These are phyloP conservation scores for Drosophila formosana DNA, from an alignment of 2,888 invertebrate species.

Conservation along the genomic window DNA sequence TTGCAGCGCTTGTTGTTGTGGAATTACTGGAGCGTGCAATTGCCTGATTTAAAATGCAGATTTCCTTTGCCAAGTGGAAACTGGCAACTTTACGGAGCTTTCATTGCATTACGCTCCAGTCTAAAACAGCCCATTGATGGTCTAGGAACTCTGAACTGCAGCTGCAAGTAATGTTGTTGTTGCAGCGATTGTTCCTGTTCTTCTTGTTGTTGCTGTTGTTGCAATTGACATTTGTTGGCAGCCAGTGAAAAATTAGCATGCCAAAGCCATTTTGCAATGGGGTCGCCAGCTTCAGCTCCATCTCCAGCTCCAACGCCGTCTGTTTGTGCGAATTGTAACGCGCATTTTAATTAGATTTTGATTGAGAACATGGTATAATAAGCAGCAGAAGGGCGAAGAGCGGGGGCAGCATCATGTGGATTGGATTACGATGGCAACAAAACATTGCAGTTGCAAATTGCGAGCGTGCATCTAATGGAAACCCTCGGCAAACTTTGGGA, in stretches of 20 bases:
- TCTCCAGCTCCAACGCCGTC: constrained; percentile 2
- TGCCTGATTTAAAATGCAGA: constrained; percentile 74
- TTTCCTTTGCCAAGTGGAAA: constrained; percentile 59
- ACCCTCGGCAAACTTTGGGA: constrained; percentile 33
- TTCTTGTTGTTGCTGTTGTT: constrained; percentile 10
- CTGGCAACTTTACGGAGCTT: constrained; percentile 41
- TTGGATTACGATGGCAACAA: constrained; percentile 17
- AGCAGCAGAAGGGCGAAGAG: not conserved
- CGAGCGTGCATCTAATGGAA: constrained; percentile 26
- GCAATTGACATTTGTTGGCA: constrained; percentile 51
- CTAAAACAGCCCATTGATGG: constrained; percentile 62
- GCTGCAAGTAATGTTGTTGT: constrained; percentile 11
- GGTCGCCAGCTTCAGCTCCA: constrained; percentile 37
- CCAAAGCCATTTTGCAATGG: constrained; percentile 57
- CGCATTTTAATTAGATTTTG: constrained; percentile 73
- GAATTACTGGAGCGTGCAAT: constrained; percentile 72
- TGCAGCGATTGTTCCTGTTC: constrained; percentile 4
- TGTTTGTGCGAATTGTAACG: constrained; percentile 66
- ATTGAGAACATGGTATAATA: constrained; percentile 18
- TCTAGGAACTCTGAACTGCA: constrained; percentile 34
- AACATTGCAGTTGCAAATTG: constrained; percentile 6
- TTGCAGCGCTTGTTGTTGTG: constrained; percentile 45
- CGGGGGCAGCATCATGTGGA: constrained; percentile 13
- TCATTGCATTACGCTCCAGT: constrained; percentile 49
- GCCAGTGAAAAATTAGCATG: constrained; percentile 54